phyloP scores from a whole-genome alignment of 2,113 vertebrate species.

The Herpetotheres cachinnans region DNA sequence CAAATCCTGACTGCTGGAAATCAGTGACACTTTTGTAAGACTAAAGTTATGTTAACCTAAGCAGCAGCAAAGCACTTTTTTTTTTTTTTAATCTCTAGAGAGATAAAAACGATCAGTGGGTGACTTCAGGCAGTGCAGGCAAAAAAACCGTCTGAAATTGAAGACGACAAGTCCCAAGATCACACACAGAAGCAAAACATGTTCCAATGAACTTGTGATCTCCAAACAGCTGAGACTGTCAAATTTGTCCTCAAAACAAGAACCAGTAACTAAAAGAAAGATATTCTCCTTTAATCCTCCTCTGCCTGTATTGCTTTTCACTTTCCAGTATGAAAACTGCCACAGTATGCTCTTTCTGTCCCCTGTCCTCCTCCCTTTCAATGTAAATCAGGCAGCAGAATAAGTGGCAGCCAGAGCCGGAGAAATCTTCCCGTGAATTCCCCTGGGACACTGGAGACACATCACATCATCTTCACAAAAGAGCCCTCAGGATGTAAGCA shows the following conservation, averaged over 20 bases:
- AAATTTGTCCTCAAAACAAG: slow-evolving; percentile 35
- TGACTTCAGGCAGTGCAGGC: slow-evolving; percentile 7
- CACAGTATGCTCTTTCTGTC: neutral
- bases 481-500: neutral
- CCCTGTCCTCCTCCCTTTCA: neutral
- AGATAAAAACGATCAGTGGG: neutral
- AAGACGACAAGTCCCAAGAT: slow-evolving; percentile 38
- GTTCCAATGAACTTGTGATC: slow-evolving; percentile 42
- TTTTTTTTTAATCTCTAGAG: neutral
- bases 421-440: neutral
- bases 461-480: neutral
- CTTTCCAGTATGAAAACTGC: neutral
- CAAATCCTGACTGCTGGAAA: neutral
- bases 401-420: neutral
- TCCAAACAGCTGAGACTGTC: slow-evolving; percentile 16
- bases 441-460: neutral
- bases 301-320: neutral
- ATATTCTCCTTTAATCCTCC: neutral
- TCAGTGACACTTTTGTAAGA: neutral
- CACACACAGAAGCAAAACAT: slow-evolving; percentile 33
- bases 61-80: neutral
- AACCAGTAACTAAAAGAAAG: neutral
- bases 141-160: slow-evolving; percentile 25
- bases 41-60: neutral
- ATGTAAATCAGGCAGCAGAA: neutral